phyloP scores from a whole-genome alignment of 2,797 vertebrate genomes.

The Eulemur mongoz region DNA sequence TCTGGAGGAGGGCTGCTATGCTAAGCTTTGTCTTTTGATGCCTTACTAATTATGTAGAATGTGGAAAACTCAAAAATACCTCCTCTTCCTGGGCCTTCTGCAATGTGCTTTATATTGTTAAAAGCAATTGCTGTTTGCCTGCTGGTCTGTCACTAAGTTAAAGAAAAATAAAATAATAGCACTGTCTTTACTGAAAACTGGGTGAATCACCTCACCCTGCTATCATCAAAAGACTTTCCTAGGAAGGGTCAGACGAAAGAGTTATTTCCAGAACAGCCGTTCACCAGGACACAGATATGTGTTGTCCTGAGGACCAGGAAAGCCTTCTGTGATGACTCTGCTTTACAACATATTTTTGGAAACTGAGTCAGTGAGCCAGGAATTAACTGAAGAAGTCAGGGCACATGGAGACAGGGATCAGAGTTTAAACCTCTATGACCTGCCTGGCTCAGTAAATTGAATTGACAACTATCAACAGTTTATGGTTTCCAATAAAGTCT shows the following conservation, averaged over 20 bases:
- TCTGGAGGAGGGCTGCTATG: background rate
- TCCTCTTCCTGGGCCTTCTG: background rate
- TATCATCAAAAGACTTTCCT: background rate
- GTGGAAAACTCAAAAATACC: background rate
- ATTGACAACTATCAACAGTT: background rate
- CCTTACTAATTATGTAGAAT: background rate
- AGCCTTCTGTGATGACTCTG: background rate
- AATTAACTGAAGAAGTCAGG: background rate
- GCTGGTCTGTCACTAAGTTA: background rate
- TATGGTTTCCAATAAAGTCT: background rate
- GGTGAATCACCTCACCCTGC: background rate
- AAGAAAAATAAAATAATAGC: constrained; percentile 7
- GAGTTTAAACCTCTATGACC: background rate
- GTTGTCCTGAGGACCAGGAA: background rate
- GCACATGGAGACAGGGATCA: background rate
- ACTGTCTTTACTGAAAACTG: background rate
- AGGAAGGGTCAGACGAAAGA: background rate
- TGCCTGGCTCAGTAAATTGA: background rate
- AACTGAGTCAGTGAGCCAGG: background rate
- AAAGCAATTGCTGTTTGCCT: background rate
- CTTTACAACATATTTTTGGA: background rate
- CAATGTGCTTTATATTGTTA: background rate
- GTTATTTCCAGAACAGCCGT: background rate
- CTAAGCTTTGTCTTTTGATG: background rate
- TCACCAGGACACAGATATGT: background rate